phyloP scores from a whole-genome alignment of 2,888 invertebrate genomes.

The Invenusta paracnida region DNA sequence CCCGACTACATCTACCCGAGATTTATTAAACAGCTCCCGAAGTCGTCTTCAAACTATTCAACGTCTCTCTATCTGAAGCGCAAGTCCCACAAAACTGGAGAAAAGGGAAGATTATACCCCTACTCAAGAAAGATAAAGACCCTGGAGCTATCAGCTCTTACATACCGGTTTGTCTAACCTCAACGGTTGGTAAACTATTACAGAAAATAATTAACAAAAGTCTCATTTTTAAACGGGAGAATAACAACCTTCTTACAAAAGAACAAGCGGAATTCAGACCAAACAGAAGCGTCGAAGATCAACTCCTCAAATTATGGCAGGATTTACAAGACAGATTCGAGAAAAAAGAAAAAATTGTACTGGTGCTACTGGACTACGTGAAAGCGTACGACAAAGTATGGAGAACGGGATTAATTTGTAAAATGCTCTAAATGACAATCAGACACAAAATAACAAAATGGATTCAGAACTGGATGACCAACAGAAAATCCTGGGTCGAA shows the following conservation, averaged over 20 bases:
- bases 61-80: too few relatives aligned
- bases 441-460: neutral
- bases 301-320: neutral
- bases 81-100: neutral
- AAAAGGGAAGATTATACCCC: neutral
- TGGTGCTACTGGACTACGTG: neutral
- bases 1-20: too few relatives aligned
- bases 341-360: neutral
- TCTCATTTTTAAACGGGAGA: too few relatives aligned
- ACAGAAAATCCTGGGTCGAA: neutral
- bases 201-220: neutral
- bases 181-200: neutral
- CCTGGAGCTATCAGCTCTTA: neutral
- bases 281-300: neutral
- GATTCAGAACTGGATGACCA: neutral
- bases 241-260: too few relatives aligned
- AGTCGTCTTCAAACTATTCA: too few relatives aligned
- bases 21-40: too few relatives aligned
- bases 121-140: neutral
- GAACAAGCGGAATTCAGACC: too few relatives aligned
- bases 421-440: neutral
- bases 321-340: neutral
- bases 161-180: neutral
- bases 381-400: neutral
- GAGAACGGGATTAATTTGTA: neutral